Evolutionary conservation across 1,140 invertebrate genomes (phyloP), one percentile per base, ranked within the genome.

Genomic region (Drosophila baimaii): DNA sequence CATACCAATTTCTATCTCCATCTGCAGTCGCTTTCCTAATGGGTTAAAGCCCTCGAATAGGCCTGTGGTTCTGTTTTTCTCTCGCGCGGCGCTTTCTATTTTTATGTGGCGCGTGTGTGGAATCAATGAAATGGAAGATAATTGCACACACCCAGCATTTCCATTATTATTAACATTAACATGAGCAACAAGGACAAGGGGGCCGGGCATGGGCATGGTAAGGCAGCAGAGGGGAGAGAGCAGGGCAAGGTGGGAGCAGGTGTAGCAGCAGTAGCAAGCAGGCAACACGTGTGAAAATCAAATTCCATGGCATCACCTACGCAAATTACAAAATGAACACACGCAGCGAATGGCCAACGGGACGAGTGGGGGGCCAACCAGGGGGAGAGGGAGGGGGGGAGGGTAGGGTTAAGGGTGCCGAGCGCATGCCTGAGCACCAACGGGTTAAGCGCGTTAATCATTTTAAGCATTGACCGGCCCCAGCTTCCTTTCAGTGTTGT

Each of bases 221-320:
- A 12, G 37, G 12, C 37, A 31, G 19, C 25, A 43, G 51, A n/a
- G 27, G 52, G 46, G 58, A 31, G 29, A 21, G 39, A 43, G 44
- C 49, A 47, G 41, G 52, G 29, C n/a, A n/a, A n/a, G 25, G 27
- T 31, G 51, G n/a, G 31, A 15, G 51, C 72, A 74, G 57, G 43
- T 55, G 70, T 49, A 65, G 52, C 27, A 62, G 55, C 52, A 59
- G 59, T 19, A 29, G 68, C 55, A 70, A 29, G 58, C 65, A 69
- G 73, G 78, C 46, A 83, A 86, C 88, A 90, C 88, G 88, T 90
- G 88, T 90, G 82, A 90, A 90, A 90, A 90, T 90, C 88, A 90
- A 90, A 90, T 90, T 90, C 88, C 88, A 81, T 79, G 68, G 89
- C 88, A 89, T 90, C 88, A 90, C 84, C 83, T 79, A 89, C 85